Evolutionary conservation across 1,140 invertebrate genomes (phyloP), one percentile per base, ranked within the genome.

Genomic region (Gonioctena quinquepunctata): DNA sequence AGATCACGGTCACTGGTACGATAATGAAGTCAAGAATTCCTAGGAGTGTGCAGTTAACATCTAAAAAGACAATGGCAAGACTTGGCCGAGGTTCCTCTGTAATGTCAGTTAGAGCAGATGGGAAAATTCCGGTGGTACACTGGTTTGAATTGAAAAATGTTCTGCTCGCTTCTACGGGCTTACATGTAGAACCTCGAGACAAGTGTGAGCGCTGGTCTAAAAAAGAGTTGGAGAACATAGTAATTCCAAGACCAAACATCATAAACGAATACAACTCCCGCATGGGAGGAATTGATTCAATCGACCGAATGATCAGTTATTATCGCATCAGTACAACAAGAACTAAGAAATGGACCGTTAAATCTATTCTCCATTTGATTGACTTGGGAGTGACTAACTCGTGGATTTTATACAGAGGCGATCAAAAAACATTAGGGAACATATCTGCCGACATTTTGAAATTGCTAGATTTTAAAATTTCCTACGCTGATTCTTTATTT

Each of bases 241-340:
- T 75, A 28, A 70, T 84, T 18, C 22, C 69, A 64, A 62, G 78
- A 62, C 83, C 83, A 61, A 74, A 78, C 48, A 75, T 82, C 26
- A 67, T 84, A 2, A 77, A 77, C 60, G 42, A 75, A 28, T 84
- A 85, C 74, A 85, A 85, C 70, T 70, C 74, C 54, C 77, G 69
- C 59, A 84, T 84, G 82, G 82, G 81, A 8, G 83, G 83, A 18
- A 79, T 84, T 33, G n/a, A n/a, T n/a, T n/a, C n/a, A n/a, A n/a
- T n/a, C n/a, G 79, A 80, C 42, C 69, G 68, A 25, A 50, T 78
- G 5, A 74, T 77, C 25, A 67, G 72, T 26, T 70, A 73, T 57
- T 69, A 69, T 25, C 66, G 50, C 42, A 52, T 62, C 52, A 70
- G 65, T 71, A 60, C 26, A 13, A 60, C 26, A 13, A 57, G 26